Base-by-base conservation (phyloP, 2,888 invertebrate species). In the Dexiosoma caninum region DNA sequence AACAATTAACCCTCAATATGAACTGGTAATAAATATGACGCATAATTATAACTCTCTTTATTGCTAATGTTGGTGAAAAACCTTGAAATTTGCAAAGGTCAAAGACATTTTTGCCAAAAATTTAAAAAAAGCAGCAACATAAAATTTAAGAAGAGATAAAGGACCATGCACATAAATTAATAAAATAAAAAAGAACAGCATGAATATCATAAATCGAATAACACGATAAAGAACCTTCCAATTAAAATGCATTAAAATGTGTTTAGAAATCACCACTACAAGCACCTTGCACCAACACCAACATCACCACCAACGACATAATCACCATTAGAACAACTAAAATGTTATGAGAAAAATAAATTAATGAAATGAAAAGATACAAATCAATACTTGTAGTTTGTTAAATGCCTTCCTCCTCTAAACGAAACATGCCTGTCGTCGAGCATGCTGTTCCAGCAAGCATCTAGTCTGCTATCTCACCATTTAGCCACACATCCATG, bases 91-190 rank as follows among this genome's bases (percentile, higher is more conserved):
- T 80, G 66, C 51, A 71, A 59, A 53, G 76, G 71, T 71, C 76
- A 66, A 76, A 71, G 66, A 67, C 76, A 49, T 64, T 64, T n/a
- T 59, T 71, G 75, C 12, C 37, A 3, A 64, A 49, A 78, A 66
- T 23, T 42, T 37, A 30, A 57, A 6, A 23, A 16, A 32, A 21
- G 44, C 10, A 49, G 60, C 62, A 30, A 40, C 32, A 66, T 81
- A 72, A 81, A 81, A 81, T 72, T 77, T 76, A 81, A 81, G 81
- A 71, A 67, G 55, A 62, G 60, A 55, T 62, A 72, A 71, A 74
- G 32, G 44, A n/a, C 37, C 27, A 67, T 67, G 37, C 53, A 23
- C 59, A 59, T 16, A 57, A 78, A 40, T 44, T 44, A 49, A 62
- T 40, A 21, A 42, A 27, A 46, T 37, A 75, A 27, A 42, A n/a